Evolutionary conservation across 2,888 invertebrate species (phyloP).

Genomic region (Drosophila crucigera): DNA sequence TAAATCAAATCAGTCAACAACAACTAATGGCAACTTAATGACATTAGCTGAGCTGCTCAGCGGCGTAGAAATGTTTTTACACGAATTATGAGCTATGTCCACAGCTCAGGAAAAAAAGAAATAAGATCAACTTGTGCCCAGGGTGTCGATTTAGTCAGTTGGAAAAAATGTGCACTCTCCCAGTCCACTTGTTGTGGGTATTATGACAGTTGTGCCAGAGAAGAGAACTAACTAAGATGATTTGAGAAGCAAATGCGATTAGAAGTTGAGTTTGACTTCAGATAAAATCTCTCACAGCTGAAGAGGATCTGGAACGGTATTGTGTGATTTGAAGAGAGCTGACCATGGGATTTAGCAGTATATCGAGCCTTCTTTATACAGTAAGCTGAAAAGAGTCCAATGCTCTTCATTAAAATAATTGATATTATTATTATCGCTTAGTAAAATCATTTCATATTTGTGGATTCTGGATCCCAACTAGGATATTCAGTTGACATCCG

Average conservation of each 20-base stretch:
- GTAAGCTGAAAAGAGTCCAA: background rate
- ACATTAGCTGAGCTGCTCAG: slow-evolving; percentile 62
- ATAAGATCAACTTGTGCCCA: slow-evolving; percentile 9
- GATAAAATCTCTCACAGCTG: background rate
- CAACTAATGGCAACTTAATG: slow-evolving; percentile 81
- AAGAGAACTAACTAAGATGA: slow-evolving; percentile 45
- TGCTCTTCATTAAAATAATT: background rate
- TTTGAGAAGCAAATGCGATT: slow-evolving; percentile 39
- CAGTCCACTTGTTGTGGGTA: slow-evolving; percentile 16
- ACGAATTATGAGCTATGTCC: slow-evolving; percentile 59
- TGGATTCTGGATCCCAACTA: background rate
- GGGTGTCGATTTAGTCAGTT: slow-evolving; percentile 59
- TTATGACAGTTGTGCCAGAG: slow-evolving; percentile 63
- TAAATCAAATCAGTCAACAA: slow-evolving; percentile 80
- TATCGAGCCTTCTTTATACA: background rate
- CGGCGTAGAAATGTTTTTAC: slow-evolving; percentile 65
- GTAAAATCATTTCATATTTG: fast-evolving
- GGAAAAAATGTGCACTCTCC: slow-evolving; percentile 53
- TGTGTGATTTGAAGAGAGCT: background rate
- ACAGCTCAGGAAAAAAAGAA: slow-evolving; percentile 32
- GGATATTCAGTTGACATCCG: background rate
- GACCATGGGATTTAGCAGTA: background rate
- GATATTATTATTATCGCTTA: background rate
- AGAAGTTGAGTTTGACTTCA: slow-evolving; percentile 6
- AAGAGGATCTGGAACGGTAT: background rate